A percentile compares a stretch with the other conserved stretches of the same genome.
These are phyloP conservation scores for Leptobrachium ailaonicum DNA, from an alignment of 2,113 vertebrate genomes.

Conservation along the genomic window DNA sequence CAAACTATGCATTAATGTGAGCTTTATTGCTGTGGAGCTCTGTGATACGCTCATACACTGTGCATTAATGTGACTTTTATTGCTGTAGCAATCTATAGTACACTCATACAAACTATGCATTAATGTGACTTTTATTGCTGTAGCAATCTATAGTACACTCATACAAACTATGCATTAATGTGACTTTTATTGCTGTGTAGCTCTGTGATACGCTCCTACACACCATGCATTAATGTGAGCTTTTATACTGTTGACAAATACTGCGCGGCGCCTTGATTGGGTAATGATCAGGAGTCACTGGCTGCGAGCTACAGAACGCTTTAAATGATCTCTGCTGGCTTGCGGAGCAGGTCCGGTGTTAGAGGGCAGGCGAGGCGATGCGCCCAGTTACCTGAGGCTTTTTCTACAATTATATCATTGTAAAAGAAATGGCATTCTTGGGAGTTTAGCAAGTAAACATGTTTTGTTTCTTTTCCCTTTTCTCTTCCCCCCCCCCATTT, in stretches of 20 bases:
- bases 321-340: background rate
- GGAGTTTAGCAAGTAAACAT: slow-evolving; percentile 33
- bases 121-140: too few relatives aligned
- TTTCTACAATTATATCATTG: slow-evolving; percentile 31
- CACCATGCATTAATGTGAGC: background rate
- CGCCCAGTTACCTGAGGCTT: slow-evolving; percentile 12
- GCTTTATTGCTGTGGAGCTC: too few relatives aligned
- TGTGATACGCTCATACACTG: too few relatives aligned
- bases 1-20: too few relatives aligned
- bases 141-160: too few relatives aligned
- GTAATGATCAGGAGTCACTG: slow-evolving; percentile 27
- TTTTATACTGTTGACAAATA: slow-evolving; percentile 25
- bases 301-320: slow-evolving; percentile 25
- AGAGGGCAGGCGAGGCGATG: slow-evolving; percentile 24
- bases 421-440: slow-evolving; percentile 32
- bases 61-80: too few relatives aligned
- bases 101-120: too few relatives aligned
- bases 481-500: slow-evolving; percentile 50
- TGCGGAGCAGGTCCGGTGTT: background rate
- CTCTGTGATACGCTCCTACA: too few relatives aligned
- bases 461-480: slow-evolving; percentile 57
- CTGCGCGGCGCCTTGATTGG: slow-evolving; percentile 29
- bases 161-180: too few relatives aligned
- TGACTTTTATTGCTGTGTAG: too few relatives aligned
- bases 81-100: too few relatives aligned